Percentiles rank a stretch among this genome's conserved stretches.
phyloP scores from a whole-genome alignment of 2,797 vertebrate species.

The Cirrhinus molitorella region DNA sequence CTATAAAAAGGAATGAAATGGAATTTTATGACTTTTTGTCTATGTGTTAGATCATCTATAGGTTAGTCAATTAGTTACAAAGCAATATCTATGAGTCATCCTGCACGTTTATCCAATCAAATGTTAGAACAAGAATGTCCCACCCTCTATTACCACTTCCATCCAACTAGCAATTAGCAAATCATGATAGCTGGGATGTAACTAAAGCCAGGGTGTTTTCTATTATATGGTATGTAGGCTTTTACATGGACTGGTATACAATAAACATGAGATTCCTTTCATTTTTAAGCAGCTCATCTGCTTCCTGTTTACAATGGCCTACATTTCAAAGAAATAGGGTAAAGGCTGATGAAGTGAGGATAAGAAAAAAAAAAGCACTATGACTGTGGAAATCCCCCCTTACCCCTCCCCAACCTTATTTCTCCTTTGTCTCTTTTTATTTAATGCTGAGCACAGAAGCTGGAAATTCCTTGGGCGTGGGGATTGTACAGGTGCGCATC shows the following conservation, averaged over 20 bases:
- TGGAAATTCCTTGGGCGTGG: slow-evolving; percentile 57
- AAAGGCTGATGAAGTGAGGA: slow-evolving; percentile 31
- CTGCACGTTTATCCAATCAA: neutral
- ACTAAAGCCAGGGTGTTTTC: neutral
- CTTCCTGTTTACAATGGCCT: slow-evolving; percentile 14
- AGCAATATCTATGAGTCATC: slow-evolving; percentile 1
- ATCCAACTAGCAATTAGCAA: neutral
- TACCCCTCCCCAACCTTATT: neutral
- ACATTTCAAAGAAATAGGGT: slow-evolving; percentile 52
- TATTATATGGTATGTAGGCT: neutral
- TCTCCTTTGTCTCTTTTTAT: slow-evolving; percentile 6
- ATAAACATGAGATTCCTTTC: neutral
- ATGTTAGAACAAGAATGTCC: neutral
- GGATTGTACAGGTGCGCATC: slow-evolving; percentile 28
- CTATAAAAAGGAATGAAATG: neutral
- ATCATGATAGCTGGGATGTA: neutral
- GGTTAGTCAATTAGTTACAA: no score
- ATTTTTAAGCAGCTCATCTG: neutral
- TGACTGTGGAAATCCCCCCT: slow-evolving; percentile 59
- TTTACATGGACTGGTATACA: neutral
- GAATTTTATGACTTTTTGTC: neutral
- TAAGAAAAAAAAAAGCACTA: slow-evolving; percentile 25
- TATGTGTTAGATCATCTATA: neutral
- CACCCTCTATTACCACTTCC: neutral
- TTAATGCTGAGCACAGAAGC: slow-evolving; percentile 23